Evolutionary conservation across 2,888 invertebrate species (phyloP), one percentile per base, ranked within the genome.

Genomic region (Odontomyia ornata): DNA sequence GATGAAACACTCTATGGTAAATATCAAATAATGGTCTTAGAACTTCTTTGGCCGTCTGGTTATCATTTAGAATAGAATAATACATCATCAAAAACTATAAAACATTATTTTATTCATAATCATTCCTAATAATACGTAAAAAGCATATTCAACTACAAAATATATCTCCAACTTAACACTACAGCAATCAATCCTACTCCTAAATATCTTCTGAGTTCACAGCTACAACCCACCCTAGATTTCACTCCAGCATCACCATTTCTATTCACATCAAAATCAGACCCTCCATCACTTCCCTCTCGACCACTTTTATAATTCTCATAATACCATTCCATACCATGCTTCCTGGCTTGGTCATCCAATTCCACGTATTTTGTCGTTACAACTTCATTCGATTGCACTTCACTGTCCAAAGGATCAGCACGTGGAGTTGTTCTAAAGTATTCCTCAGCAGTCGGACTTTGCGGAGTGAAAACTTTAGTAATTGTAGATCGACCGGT

Each of bases 281-380:
- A 52, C 52, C 52, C 18, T 4, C 18, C 52, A 15, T 52, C 52
- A 13, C 15, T 18, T 9, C 18, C 15, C 4, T 52, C 52, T 4
- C 52, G 64, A 15, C n/a, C 47, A 75, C 28, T 76, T 30, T 94
- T 93, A 83, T 95, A 95, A 85, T 94, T 95, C 80, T 92, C 92
- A 84, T 93, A 95, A 85, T 96, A 96, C 96, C 96, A 96, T 81
- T 92, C 92, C 87, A 92, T 92, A 69, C 89, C 86, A 80, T 86
- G 88, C 80, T 89, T 89, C 47, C 88, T 88, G 62, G 84, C 5
- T 75, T 88, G 86, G 83, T 88, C 87, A 76, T 86, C 87, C 82
- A 87, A 86, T 83, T 88, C 83, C 80, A 88, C 87, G 80, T 84
- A 85, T 4, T 87, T 85, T 69, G 87, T 87, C 15, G 79, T 81